Conservation (phyloP, 2,888 invertebrate species). For the Mythimna ferrago region DNA sequence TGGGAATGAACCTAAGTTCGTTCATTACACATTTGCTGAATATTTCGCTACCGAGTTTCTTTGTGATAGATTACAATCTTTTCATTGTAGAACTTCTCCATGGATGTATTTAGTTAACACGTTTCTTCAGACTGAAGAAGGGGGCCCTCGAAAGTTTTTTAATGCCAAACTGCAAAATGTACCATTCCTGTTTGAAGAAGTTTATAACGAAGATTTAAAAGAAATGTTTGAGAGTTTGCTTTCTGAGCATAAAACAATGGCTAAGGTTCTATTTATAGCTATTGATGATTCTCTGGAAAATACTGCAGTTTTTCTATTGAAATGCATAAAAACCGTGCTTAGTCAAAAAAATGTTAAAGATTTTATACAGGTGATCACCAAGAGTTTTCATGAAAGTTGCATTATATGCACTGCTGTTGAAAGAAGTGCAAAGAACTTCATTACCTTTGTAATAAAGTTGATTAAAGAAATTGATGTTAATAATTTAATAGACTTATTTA, state of each 20-base stretch:
- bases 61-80: constrained; percentile 36
- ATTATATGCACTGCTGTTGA: constrained; percentile 37
- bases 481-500: constrained; percentile 35
- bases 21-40: constrained; percentile 61
- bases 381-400: constrained; percentile 14
- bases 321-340: constrained; percentile 26
- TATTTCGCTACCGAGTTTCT: constrained; percentile 60
- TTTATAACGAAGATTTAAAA: constrained; percentile 1
- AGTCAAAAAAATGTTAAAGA: constrained; percentile 9
- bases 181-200: constrained; percentile 24
- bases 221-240: constrained; percentile 29
- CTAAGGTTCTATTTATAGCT: constrained; percentile 27
- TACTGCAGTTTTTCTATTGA: constrained; percentile 41
- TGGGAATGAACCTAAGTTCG: constrained; percentile 48
- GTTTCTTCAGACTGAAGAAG: constrained; percentile 36
- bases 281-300: constrained; percentile 40
- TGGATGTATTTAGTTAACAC: constrained; percentile 45
- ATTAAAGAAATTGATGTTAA: constrained; percentile 29
- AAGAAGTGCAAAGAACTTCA: constrained; percentile 20
- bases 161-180: constrained; percentile 39
- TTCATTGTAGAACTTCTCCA: constrained; percentile 17
- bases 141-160: constrained; percentile 39
- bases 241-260: constrained; percentile 9
- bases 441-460: constrained; percentile 20
- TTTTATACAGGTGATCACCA: constrained; percentile 31